phyloP scores from a whole-genome alignment of 2,113 vertebrate genomes.

The Pardalotus punctatus region DNA sequence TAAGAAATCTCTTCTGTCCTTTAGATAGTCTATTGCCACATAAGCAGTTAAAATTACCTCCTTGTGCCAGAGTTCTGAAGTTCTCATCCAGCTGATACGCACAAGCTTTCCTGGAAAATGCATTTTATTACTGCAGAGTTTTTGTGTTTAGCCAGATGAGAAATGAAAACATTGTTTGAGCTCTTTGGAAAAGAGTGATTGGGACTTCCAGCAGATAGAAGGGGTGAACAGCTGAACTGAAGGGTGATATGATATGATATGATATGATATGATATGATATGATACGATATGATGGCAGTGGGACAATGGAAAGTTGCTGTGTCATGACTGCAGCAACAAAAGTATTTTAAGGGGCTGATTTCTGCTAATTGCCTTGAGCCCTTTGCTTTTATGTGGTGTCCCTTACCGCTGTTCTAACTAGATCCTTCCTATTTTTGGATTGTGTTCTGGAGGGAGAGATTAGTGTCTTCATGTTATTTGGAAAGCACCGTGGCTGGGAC shows the following conservation, averaged over 20 bases:
- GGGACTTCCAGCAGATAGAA: neutral
- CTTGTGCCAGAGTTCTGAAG: neutral
- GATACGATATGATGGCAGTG: no score
- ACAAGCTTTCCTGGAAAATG: neutral
- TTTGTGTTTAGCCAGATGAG: neutral
- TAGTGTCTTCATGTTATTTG: neutral
- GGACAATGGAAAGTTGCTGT: neutral
- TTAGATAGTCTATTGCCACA: neutral
- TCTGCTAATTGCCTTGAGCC: neutral
- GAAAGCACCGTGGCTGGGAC: neutral
- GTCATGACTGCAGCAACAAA: neutral
- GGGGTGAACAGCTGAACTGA: neutral
- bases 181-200: neutral
- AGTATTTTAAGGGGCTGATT: neutral
- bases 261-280: neutral
- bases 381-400: neutral
- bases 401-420: neutral
- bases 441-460: neutral
- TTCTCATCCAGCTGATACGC: neutral
- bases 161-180: neutral
- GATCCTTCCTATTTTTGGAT: conserved; percentile 33
- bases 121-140: neutral
- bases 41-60: neutral
- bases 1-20: neutral
- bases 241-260: neutral